A percentile compares a stretch with the other conserved stretches of the same genome.
phyloP scores from a whole-genome alignment of 2,888 invertebrate genomes.

The Argyresthia albistria region DNA sequence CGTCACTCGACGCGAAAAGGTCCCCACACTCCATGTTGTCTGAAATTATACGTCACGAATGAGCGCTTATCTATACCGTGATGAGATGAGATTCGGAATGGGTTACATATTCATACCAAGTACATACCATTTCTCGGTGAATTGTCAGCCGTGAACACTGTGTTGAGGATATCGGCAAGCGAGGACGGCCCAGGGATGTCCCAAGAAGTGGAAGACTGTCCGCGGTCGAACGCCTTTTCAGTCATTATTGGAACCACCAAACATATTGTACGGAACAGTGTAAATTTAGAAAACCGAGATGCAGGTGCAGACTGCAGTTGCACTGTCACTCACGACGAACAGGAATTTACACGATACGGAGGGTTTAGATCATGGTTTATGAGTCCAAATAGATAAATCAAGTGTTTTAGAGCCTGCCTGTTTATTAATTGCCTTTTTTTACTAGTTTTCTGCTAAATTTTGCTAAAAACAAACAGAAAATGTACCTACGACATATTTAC shows the following conservation, averaged over 20 bases:
- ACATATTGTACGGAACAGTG: constrained; percentile 20
- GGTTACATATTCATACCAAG: too few relatives aligned
- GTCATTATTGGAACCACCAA: constrained; percentile 38
- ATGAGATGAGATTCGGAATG: too few relatives aligned
- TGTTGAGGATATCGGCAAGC: constrained; percentile 75
- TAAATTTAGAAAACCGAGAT: background rate
- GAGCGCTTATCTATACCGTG: too few relatives aligned
- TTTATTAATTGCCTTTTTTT: background rate
- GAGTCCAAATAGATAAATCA: too few relatives aligned
- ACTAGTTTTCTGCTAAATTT: background rate
- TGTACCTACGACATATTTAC: constrained; percentile 1
- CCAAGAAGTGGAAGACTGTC: constrained; percentile 50
- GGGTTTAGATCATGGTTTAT: too few relatives aligned
- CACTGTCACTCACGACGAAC: background rate
- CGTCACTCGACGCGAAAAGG: constrained; percentile 76
- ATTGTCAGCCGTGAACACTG: constrained; percentile 69
- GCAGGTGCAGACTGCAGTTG: background rate
- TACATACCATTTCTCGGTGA: constrained; percentile 49
- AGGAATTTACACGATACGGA: too few relatives aligned
- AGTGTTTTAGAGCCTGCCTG: too few relatives aligned
- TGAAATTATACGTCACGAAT: constrained; percentile 25
- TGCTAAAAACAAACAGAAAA: constrained; percentile 1
- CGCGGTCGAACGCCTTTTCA: constrained; percentile 50
- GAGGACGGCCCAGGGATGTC: constrained; percentile 65
- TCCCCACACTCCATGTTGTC: constrained; percentile 77